A percentile compares a stretch with the other conserved stretches of the same genome.
phyloP scores from a whole-genome alignment of 2,888 invertebrate genomes.

The Leucophora obtusa region DNA sequence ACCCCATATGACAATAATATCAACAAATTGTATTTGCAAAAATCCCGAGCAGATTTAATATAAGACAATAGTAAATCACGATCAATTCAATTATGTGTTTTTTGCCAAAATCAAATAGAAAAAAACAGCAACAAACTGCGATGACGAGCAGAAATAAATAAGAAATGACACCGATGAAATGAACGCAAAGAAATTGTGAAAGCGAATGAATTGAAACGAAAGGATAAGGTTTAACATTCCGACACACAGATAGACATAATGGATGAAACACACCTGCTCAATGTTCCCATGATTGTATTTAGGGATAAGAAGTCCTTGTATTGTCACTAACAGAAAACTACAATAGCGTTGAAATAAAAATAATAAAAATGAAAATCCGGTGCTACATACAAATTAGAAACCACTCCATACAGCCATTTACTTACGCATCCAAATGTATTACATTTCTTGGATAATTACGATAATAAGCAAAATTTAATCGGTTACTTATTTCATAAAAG shows the following conservation, averaged over 20 bases:
- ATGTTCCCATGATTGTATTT: slow-evolving; percentile 71
- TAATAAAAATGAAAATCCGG: not conserved
- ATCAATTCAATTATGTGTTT: slow-evolving; percentile 74
- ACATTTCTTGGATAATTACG: too few species aligned
- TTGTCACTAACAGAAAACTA: slow-evolving; percentile 17
- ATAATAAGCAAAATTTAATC: too few species aligned
- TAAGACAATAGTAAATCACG: slow-evolving; percentile 73
- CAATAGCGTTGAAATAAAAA: slow-evolving; percentile 12
- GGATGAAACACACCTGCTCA: slow-evolving; percentile 70
- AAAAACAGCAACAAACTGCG: slow-evolving; percentile 30
- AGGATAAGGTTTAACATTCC: slow-evolving; percentile 39
- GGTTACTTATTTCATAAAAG: too few species aligned
- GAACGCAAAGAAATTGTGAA: slow-evolving; percentile 47
- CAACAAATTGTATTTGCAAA: slow-evolving; percentile 62
- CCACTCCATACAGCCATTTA: too few species aligned
- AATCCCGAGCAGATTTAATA: slow-evolving; percentile 64
- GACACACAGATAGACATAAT: not conserved
- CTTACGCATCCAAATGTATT: too few species aligned
- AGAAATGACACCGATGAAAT: slow-evolving; percentile 41
- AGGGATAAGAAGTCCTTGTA: slow-evolving; percentile 43
- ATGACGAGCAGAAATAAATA: slow-evolving; percentile 64
- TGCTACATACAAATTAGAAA: not conserved
- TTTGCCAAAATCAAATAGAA: slow-evolving; percentile 5
- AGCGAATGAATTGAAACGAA: slow-evolving; percentile 48
- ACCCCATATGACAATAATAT: slow-evolving; percentile 29